Conservation (phyloP, 2,888 invertebrate species). For the Atrina japonica region DNA sequence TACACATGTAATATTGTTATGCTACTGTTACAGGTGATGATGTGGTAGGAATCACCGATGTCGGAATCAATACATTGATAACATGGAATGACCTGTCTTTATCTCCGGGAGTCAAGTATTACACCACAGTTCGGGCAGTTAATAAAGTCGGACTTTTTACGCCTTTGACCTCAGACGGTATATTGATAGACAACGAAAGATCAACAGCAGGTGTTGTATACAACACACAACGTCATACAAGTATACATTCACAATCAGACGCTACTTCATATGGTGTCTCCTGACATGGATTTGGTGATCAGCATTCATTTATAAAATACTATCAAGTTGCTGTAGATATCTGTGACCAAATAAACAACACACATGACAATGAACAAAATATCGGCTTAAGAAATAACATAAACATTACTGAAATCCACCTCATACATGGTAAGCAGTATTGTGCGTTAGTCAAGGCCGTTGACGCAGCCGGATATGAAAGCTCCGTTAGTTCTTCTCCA, state of each 20-base stretch:
- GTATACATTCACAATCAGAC: slow-evolving; percentile 42
- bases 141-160: slow-evolving; percentile 52
- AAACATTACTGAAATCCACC: slow-evolving; percentile 26
- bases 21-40: slow-evolving; percentile 37
- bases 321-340: slow-evolving; percentile 40
- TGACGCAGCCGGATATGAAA: slow-evolving; percentile 52
- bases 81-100: slow-evolving; percentile 2
- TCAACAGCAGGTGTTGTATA: slow-evolving; percentile 46
- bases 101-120: slow-evolving; percentile 47
- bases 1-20: neutral
- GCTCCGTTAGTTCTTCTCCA: slow-evolving; percentile 28
- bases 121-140: slow-evolving; percentile 47
- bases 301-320: slow-evolving; percentile 41
- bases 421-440: slow-evolving; percentile 42
- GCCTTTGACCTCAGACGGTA: slow-evolving; percentile 50
- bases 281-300: slow-evolving; percentile 57
- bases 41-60: neutral
- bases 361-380: neutral
- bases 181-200: slow-evolving; percentile 47
- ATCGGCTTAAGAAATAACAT: slow-evolving; percentile 2
- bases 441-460: slow-evolving; percentile 43
- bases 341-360: slow-evolving; percentile 3
- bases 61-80: slow-evolving; percentile 19
- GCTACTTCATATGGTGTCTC: slow-evolving; percentile 38
- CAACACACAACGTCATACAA: slow-evolving; percentile 42